Base-by-base conservation (phyloP, 2,113 vertebrate genomes). In the Cyrtonyx montezumae region DNA sequence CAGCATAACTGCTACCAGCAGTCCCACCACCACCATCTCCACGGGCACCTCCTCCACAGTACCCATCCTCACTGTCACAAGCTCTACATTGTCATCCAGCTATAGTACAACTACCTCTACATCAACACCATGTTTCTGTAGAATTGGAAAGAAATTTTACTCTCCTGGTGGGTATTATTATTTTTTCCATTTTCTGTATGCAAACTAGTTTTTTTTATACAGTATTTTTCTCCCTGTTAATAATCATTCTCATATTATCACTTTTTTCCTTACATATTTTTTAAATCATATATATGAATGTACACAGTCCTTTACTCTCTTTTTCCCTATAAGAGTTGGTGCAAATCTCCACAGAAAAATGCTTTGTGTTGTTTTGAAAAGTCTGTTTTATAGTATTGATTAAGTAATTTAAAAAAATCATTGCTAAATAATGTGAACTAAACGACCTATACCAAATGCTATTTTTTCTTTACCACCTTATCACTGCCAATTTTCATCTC, bases 171-270 rank as follows among this genome's bases (percentile, higher is more conserved):
- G 3, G 96, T 88, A 5, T 6, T 3, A 1, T 0, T 1, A 0
- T 3, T 25, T 4, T 17, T 8, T 2, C 9, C 0, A 0, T 0
- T 17, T 0, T 34, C 0, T 1, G 11, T 32, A 0, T 6, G 1
- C 7, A 1, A 25, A 2, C 0, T 9, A 1, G 2, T 8, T 2
- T 0, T 0, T 28, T 10, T 9, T 0, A 19, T 0, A 4, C 2
- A 37, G 9, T 8, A 0, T 25, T 58, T 32, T 26, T 22, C 0
- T 2, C 7, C 1, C 6, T 32, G 0, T 0, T 4, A 0, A 0
- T 8, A 22, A 5, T n/a, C 0, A 0, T 4, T 13, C 21, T 2
- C 1, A 0, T 18, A 2, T 21, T 1, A 2, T 13, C 1, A 7
- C 0, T 0, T 5, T 45, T 9, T 5, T 1, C 12, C 28, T 34